A percentile compares a stretch with the other conserved stretches of the same genome.
Conservation (phyloP, 2,888 invertebrate genomes). For the Sinodicranocentrus sp. region DNA sequence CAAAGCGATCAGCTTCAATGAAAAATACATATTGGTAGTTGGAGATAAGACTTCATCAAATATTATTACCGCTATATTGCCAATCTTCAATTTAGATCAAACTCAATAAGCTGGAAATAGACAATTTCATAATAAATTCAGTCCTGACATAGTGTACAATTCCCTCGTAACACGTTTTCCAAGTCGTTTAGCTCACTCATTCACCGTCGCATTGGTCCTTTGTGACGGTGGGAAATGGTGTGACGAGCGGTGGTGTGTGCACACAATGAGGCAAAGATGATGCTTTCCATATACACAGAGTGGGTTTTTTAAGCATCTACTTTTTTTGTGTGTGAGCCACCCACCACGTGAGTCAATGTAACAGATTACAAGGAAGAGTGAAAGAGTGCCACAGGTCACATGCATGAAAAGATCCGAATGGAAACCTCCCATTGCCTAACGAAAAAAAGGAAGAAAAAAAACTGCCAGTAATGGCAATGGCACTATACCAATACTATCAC, state of each 20-base stretch:
- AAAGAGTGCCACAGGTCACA: slow-evolving; percentile 67
- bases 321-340: neutral
- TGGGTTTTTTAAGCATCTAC: too few relatives aligned
- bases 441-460: slow-evolving; percentile 18
- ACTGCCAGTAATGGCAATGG: neutral
- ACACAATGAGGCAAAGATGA: neutral
- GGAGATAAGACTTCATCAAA: slow-evolving; percentile 52
- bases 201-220: slow-evolving; percentile 27
- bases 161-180: slow-evolving; percentile 41
- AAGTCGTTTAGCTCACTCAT: slow-evolving; percentile 45
- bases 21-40: slow-evolving; percentile 44
- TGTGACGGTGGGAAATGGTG: slow-evolving; percentile 20
- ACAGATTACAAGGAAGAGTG: slow-evolving; percentile 37
- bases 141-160: slow-evolving; percentile 22
- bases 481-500: neutral
- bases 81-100: slow-evolving; percentile 35
- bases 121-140: slow-evolving; percentile 33
- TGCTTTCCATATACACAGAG: neutral
- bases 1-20: slow-evolving; percentile 19
- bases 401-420: slow-evolving; percentile 59
- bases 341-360: slow-evolving; percentile 43
- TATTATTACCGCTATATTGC: slow-evolving; percentile 45
- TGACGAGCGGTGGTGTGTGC: neutral
- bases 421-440: slow-evolving; percentile 30
- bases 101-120: slow-evolving; percentile 7